phyloP scores from a whole-genome alignment of 1,140 invertebrate species.

The Cyclina sinensis region DNA sequence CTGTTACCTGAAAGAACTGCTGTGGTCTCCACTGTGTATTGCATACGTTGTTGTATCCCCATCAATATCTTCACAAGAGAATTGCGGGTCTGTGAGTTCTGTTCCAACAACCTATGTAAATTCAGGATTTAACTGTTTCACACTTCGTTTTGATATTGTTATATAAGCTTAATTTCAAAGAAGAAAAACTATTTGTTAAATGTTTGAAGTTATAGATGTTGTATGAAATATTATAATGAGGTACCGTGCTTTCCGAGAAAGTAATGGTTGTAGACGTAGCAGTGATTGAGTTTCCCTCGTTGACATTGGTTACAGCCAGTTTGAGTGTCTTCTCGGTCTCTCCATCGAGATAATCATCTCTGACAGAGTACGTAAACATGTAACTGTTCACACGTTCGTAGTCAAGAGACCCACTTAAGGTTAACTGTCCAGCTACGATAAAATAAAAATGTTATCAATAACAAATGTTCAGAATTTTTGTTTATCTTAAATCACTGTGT shows the following conservation, averaged over 20 bases:
- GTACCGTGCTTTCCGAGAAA: constrained; percentile 4
- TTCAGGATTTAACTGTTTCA: too few species aligned
- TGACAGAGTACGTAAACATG: background rate
- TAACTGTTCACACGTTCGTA: background rate
- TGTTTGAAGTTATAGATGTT: too few species aligned
- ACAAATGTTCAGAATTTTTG: too few species aligned
- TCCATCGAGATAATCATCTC: constrained; percentile 17
- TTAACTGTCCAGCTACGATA: background rate
- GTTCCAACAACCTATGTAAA: background rate
- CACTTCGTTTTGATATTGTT: too few species aligned
- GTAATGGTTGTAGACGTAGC: background rate
- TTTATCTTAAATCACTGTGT: too few species aligned
- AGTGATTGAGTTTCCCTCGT: constrained; percentile 13
- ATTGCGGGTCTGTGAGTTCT: background rate
- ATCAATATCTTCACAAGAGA: background rate
- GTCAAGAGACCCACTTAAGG: background rate
- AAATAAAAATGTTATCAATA: background rate
- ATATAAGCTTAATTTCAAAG: too few species aligned
- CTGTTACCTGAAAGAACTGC: background rate
- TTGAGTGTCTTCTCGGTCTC: background rate
- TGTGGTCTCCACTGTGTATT: background rate
- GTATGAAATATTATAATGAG: too few species aligned
- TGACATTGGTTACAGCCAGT: background rate
- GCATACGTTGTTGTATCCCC: background rate
- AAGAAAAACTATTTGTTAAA: too few species aligned